Evolutionary conservation across 2,888 invertebrate genomes (phyloP).

Genomic region (Tanytarsus gracilentus): DNA sequence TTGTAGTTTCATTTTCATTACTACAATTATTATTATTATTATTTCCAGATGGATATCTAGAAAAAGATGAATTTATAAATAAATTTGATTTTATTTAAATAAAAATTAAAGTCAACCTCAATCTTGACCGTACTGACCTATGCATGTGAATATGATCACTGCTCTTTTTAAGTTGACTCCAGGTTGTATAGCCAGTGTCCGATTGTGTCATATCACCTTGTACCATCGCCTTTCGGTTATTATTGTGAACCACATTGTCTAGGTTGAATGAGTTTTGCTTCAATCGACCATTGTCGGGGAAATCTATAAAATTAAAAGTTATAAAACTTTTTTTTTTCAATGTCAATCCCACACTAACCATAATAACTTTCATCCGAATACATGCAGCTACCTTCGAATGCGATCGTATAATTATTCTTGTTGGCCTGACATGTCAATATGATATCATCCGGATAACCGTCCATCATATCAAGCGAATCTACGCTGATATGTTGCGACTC

Average conservation of each 20-base stretch:
- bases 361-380: constrained; percentile 79
- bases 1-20: not conserved
- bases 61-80: constrained; percentile 8
- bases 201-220: constrained; percentile 79
- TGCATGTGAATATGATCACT: constrained; percentile 46
- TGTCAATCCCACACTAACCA: constrained; percentile 36
- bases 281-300: constrained; percentile 32
- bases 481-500: constrained; percentile 73
- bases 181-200: constrained; percentile 79
- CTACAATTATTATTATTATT: constrained; percentile 53
- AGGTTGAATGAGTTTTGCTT: constrained; percentile 42
- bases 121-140: constrained; percentile 43
- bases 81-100: not conserved
- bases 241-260: constrained; percentile 42
- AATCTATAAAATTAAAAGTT: not conserved
- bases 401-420: constrained; percentile 91
- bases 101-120: not conserved
- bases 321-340: not conserved
- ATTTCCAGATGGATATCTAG: constrained; percentile 67
- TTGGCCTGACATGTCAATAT: constrained; percentile 85
- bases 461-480: constrained; percentile 82
- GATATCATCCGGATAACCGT: constrained; percentile 63
- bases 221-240: constrained; percentile 44
- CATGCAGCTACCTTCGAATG: constrained; percentile 82
- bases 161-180: constrained; percentile 74